Evolutionary conservation across 2,797 vertebrate species (phyloP).

Genomic region (Myoxocephalus aenaeus): DNA sequence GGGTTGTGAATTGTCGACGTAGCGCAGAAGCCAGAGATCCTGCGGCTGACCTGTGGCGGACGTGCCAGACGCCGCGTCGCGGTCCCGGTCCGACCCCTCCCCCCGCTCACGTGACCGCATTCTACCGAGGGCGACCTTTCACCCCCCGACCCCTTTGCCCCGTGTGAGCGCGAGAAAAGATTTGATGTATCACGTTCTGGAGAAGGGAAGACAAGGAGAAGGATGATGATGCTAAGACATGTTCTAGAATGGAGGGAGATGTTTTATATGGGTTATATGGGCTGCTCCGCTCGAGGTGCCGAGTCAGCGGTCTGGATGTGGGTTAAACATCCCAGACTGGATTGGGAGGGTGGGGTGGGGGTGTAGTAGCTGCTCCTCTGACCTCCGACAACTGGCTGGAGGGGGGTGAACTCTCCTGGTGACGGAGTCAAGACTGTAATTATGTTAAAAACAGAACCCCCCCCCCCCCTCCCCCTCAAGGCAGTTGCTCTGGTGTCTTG

Average conservation of each 20-base stretch:
- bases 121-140: constrained; percentile 69
- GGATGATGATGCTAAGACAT: not conserved
- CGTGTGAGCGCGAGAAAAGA: constrained; percentile 49
- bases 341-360: constrained; percentile 55
- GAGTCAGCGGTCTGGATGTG: constrained; percentile 60
- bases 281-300: not conserved
- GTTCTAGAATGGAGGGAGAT: not conserved
- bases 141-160: constrained; percentile 27
- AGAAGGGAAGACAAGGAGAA: not conserved
- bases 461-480: not conserved
- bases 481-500: constrained; percentile 47
- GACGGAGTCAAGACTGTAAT: constrained; percentile 50
- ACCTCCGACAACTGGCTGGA: constrained; percentile 71
- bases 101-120: constrained; percentile 64
- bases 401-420: constrained; percentile 31
- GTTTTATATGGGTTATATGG: not conserved
- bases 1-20: no score
- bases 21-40: constrained; percentile 54
- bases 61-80: constrained; percentile 65
- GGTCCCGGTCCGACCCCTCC: constrained; percentile 56
- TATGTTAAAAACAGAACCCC: constrained; percentile 44
- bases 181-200: constrained; percentile 59
- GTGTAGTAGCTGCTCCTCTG: constrained; percentile 40
- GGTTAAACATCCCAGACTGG: constrained; percentile 59
- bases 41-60: constrained; percentile 55